phyloP scores from a whole-genome alignment of 2,888 invertebrate genomes.

The Stenichneumon culpator region DNA sequence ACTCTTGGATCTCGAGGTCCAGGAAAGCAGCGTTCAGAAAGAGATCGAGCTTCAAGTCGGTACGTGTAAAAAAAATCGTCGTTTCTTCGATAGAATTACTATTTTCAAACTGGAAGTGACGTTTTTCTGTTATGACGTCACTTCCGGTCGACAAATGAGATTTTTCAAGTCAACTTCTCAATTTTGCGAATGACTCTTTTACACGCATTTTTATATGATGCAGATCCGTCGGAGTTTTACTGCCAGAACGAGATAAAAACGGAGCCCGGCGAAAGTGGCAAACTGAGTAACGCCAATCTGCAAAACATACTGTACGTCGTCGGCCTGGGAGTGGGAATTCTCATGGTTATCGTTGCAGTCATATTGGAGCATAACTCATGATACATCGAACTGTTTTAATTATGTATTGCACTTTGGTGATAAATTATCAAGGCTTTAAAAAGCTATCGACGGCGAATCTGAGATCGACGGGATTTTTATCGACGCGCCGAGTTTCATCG shows the following conservation, averaged over 20 bases:
- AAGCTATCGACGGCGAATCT: constrained; percentile 33
- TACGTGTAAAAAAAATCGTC: constrained; percentile 79
- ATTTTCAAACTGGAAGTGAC: neutral
- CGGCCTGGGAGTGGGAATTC: constrained; percentile 88
- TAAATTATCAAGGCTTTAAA: constrained; percentile 63
- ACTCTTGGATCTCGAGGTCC: constrained; percentile 91
- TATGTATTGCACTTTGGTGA: constrained; percentile 62
- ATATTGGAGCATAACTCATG: constrained; percentile 85
- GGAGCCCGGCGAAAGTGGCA: constrained; percentile 86
- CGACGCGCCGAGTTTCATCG: neutral
- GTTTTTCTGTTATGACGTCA: too few species aligned
- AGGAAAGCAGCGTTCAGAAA: constrained; percentile 89
- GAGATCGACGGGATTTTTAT: constrained; percentile 12
- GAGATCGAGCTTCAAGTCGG: constrained; percentile 93
- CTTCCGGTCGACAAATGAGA: too few species aligned
- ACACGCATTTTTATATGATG: neutral
- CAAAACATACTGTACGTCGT: constrained; percentile 87
- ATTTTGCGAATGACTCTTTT: neutral
- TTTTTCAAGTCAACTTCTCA: neutral
- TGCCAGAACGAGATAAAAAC: constrained; percentile 83
- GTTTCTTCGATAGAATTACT: neutral
- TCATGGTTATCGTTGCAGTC: constrained; percentile 89
- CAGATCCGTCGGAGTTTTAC: constrained; percentile 85
- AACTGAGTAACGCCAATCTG: constrained; percentile 87
- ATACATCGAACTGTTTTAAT: constrained; percentile 48